Conservation (phyloP, 2,113 vertebrate genomes). For the Pygoscelis antarcticus region DNA sequence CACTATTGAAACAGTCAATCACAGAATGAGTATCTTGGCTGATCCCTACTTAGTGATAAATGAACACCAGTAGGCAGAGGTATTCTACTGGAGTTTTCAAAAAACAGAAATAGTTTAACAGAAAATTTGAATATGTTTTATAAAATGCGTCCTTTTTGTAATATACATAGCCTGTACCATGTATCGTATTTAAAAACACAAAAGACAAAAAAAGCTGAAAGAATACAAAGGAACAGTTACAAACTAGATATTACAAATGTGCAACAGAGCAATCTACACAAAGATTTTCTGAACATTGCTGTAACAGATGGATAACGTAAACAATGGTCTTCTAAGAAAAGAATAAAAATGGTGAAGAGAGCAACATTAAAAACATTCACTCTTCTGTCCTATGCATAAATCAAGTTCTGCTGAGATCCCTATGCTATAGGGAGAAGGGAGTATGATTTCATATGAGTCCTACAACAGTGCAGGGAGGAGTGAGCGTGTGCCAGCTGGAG, state of each 20-base stretch:
- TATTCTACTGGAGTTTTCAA: not conserved
- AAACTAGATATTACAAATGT: fast-evolving
- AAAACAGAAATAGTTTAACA: not conserved
- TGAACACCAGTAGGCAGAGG: not conserved
- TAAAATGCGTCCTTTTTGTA: not conserved
- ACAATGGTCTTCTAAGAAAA: not conserved
- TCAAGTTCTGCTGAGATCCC: not conserved
- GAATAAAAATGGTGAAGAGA: not conserved
- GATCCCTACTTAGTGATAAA: not conserved
- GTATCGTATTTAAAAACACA: not conserved
- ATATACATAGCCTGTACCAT: not conserved
- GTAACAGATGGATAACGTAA: not conserved
- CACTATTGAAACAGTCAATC: not conserved
- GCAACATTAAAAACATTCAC: not conserved
- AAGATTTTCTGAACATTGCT: not conserved
- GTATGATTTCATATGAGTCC: fast-evolving
- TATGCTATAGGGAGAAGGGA: not conserved
- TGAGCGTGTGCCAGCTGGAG: fast-evolving
- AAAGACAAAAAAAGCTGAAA: not conserved
- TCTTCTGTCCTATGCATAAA: not conserved
- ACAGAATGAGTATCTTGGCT: not conserved
- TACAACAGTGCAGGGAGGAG: not conserved
- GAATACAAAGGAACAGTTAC: not conserved
- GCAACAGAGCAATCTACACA: not conserved
- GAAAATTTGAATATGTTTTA: not conserved